Evolutionary conservation across 2,113 vertebrate genomes (phyloP).

Genomic region (Syngnathus typhle): DNA sequence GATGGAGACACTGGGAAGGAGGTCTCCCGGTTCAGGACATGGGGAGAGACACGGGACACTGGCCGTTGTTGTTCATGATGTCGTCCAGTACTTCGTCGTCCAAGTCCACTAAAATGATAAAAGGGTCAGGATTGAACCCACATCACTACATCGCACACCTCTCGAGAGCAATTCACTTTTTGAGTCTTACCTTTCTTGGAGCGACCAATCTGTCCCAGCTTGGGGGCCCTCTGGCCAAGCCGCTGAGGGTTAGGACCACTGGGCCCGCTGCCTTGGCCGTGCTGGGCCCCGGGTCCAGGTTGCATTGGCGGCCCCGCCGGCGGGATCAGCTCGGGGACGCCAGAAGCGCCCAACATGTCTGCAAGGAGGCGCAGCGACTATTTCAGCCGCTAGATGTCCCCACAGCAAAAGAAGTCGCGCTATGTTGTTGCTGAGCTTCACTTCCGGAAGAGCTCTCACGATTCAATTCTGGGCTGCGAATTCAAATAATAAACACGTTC

Average conservation of each 20-base stretch:
- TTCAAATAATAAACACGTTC: conserved; percentile 17
- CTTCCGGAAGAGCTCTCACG: conserved; percentile 60
- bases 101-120: conserved; percentile 63
- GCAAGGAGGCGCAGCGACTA: conserved; percentile 6
- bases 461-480: conserved; percentile 29
- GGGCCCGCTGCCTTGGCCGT: conserved; percentile 49
- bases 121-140: conserved; percentile 4
- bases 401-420: conserved; percentile 21
- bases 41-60: conserved; percentile 66
- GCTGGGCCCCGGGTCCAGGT: conserved; percentile 58
- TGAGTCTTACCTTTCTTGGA: conserved; percentile 67
- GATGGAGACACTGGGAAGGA: conserved; percentile 21
- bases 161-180: neutral
- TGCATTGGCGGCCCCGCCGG: conserved; percentile 54
- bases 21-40: conserved; percentile 55
- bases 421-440: conserved; percentile 21
- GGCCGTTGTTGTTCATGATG: conserved; percentile 75
- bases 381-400: conserved; percentile 51
- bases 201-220: conserved; percentile 74
- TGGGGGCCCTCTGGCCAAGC: conserved; percentile 68
- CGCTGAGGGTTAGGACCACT: conserved; percentile 55
- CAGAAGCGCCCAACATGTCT: conserved; percentile 71
- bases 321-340: conserved; percentile 68
- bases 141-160: no score
- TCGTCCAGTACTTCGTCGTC: conserved; percentile 74